Evolutionary conservation across 2,888 invertebrate species (phyloP), one percentile per base, ranked within the genome.

Genomic region (Saturnia pavonia): DNA sequence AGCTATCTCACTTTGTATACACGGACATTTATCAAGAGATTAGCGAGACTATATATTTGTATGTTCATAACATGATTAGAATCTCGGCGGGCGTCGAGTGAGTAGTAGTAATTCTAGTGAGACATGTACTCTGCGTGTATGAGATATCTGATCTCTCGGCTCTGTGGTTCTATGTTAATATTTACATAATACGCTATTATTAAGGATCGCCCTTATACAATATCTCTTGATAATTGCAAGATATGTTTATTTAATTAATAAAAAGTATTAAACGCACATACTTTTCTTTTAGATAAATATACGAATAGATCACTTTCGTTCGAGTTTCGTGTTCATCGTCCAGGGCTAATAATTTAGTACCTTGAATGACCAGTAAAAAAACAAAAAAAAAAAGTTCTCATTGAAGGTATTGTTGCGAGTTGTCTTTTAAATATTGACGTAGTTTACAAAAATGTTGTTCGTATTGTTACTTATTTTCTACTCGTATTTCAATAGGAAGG

Each of bases 121-220:
- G 22, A 54, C 19, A 54, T 54, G 4, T 11, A 11, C 54, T 22
- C 9, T 54, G 22, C 19, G 7, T 54, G 1, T 60, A 12, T 60
- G 25, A 60, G 25, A 3, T 27, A 60, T 60, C 57, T 60, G 57
- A 14, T 60, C 27, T 60, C 57, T 27, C 14, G 14, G 16, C 12
- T 27, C 27, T 27, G 57, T 60, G 27, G 57, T 27, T 60, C 27
- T 60, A 25, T 60, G 27, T 60, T 60, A 60, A 60, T 60, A 60
- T 60, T 54, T 54, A 54, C 22, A 22, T 22, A 22, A n/a, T 54
- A 54, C 54, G 54, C 54, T 54, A 54, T 54, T 54, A 54, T 54
- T 54, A 54, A n/a, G 9, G 9, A 22, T 54, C 11, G n/a, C 22
- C 22, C 8, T 11, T 54, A 54, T 54, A 54, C 9, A 54, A 54